Conservation (phyloP, 2,113 vertebrate genomes). For the Leucoraja erinaceus region DNA sequence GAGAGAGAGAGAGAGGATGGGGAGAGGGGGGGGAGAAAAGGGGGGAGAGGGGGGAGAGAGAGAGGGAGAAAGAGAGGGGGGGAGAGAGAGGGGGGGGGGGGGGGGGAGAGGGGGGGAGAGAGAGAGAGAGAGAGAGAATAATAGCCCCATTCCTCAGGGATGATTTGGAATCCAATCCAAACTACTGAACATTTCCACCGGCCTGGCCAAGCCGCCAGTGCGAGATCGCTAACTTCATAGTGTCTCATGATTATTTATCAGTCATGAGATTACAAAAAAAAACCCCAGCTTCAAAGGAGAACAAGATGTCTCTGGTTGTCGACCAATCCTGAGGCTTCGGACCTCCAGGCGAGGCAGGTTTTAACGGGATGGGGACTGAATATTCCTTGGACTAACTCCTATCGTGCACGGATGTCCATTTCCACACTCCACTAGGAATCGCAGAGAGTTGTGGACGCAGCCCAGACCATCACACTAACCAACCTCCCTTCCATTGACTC, state of each 20-base stretch:
- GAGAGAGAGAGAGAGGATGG: too few relatives aligned
- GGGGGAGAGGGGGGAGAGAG: too few relatives aligned
- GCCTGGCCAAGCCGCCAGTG: background rate
- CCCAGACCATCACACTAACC: too few relatives aligned
- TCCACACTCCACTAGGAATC: too few relatives aligned
- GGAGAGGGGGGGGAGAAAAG: too few relatives aligned
- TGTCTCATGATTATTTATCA: background rate
- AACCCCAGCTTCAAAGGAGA: background rate
- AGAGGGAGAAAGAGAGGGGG: too few relatives aligned
- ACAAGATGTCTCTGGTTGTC: background rate
- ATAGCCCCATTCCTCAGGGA: background rate
- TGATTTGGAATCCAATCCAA: background rate
- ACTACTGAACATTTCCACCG: conserved; percentile 3
- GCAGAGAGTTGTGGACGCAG: too few relatives aligned
- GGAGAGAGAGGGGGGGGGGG: too few relatives aligned
- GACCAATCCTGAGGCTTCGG: background rate
- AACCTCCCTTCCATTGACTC: too few relatives aligned
- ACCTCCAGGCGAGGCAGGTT: background rate
- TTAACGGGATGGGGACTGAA: background rate
- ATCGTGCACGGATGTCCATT: background rate
- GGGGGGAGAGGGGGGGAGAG: too few relatives aligned
- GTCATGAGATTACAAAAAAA: conserved; percentile 3
- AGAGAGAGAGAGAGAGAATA: background rate
- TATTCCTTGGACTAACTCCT: background rate
- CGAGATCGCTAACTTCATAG: background rate